Evolutionary conservation across 2,113 vertebrate genomes (phyloP).

Genomic region (Pseudonaja textilis): DNA sequence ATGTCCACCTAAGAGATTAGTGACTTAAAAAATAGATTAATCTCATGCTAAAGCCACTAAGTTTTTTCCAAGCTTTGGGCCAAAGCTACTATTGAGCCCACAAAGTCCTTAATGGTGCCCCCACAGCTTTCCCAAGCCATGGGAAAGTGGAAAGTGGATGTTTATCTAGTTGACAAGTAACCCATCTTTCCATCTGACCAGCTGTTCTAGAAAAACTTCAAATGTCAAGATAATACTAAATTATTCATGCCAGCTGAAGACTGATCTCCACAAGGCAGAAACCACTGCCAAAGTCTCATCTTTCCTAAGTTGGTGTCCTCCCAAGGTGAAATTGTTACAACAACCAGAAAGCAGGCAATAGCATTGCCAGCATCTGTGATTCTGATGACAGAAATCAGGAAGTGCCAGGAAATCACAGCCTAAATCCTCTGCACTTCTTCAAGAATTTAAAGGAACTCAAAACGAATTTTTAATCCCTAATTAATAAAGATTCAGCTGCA

Average conservation of each 20-base stretch:
- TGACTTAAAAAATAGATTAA: neutral
- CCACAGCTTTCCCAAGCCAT: neutral
- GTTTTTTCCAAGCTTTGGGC: neutral
- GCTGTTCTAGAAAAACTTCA: neutral
- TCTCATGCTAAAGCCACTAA: neutral
- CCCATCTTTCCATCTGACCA: neutral
- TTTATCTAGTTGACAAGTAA: neutral
- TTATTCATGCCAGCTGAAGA: neutral
- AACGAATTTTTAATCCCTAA: neutral
- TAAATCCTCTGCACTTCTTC: neutral
- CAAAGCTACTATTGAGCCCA: neutral
- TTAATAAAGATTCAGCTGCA: neutral
- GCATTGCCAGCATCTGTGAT: neutral
- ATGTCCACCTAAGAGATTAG: neutral
- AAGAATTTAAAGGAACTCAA: neutral
- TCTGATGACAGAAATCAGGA: neutral
- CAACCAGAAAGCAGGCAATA: neutral
- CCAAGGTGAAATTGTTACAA: neutral
- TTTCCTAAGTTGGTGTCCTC: neutral
- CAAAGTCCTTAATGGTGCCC: neutral
- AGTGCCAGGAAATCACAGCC: neutral
- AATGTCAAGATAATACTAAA: neutral
- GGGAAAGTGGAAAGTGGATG: neutral
- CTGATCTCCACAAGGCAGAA: neutral
- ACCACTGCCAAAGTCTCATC: neutral